These are phyloP conservation scores for Musca vetustissima DNA, from an alignment of 1,140 invertebrate species.

Conservation along the genomic window DNA sequence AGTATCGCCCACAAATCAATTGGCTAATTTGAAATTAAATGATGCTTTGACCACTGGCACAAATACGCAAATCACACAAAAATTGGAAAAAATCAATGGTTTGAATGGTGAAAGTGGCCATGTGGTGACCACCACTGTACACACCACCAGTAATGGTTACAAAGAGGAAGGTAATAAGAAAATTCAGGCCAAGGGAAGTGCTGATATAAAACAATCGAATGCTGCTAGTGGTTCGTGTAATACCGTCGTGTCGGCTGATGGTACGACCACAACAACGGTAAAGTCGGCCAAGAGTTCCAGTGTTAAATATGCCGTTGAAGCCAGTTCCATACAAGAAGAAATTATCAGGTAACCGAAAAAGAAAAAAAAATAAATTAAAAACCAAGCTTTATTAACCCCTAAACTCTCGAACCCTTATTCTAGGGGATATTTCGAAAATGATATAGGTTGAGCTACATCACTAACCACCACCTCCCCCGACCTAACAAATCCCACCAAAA, in stretches of 20 bases:
- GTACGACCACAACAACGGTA: slow-evolving; percentile 38
- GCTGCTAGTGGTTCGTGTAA: slow-evolving; percentile 33
- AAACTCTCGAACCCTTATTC: no score
- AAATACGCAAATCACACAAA: slow-evolving; percentile 8
- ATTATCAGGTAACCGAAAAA: slow-evolving; percentile 43
- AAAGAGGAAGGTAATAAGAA: slow-evolving; percentile 32
- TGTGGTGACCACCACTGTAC: slow-evolving; percentile 24
- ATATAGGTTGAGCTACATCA: background rate
- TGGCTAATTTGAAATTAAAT: slow-evolving; percentile 6
- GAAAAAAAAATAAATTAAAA: background rate
- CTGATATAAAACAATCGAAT: slow-evolving; percentile 39
- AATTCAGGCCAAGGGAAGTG: slow-evolving; percentile 34
- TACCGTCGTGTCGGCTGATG: slow-evolving; percentile 38
- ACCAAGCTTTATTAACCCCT: background rate
- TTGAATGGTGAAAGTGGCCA: slow-evolving; percentile 5
- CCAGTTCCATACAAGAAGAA: slow-evolving; percentile 50
- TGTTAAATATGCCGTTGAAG: slow-evolving; percentile 49
- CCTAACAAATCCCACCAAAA: no score
- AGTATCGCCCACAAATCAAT: slow-evolving; percentile 3
- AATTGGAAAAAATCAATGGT: background rate
- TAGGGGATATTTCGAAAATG: background rate
- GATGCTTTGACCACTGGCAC: slow-evolving; percentile 1
- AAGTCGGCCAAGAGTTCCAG: slow-evolving; percentile 34
- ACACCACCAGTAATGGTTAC: slow-evolving; percentile 30
- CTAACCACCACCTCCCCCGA: background rate